Percentiles rank a stretch among this genome's conserved stretches.
These are phyloP conservation scores for Arnoldichthys spilopterus DNA, from an alignment of 2,797 vertebrate genomes.

Conservation along the genomic window DNA sequence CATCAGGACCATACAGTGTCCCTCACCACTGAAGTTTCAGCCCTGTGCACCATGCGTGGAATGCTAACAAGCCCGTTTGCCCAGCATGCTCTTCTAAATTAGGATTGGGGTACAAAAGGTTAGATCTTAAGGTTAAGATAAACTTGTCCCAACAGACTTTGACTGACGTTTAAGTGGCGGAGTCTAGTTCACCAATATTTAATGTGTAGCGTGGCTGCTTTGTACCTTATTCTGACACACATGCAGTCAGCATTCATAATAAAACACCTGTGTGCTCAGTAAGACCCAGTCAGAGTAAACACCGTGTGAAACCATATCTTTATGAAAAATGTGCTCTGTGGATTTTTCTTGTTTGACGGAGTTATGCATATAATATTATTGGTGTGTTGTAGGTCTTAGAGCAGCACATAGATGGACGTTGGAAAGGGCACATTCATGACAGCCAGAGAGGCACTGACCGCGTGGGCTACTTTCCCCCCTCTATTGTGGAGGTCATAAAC, in stretches of 20 bases:
- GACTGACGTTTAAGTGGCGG: constrained; percentile 30
- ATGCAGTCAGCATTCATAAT: neutral
- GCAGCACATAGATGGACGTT: constrained; percentile 92
- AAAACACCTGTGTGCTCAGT: too few species aligned
- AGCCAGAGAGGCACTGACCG: constrained; percentile 89
- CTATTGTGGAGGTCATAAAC: constrained; percentile 96
- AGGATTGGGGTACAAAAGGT: constrained; percentile 29
- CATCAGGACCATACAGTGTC: neutral
- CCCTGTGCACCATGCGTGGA: constrained; percentile 33
- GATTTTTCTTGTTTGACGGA: neutral
- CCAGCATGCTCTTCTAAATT: constrained; percentile 40
- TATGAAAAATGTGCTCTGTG: too few species aligned
- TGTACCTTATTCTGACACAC: neutral
- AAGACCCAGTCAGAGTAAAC: neutral
- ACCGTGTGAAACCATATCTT: neutral
- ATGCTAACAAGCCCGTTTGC: constrained; percentile 51
- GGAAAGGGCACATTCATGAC: constrained; percentile 98
- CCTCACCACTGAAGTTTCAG: constrained; percentile 11
- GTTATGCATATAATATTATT: neutral
- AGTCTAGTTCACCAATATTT: constrained; percentile 4
- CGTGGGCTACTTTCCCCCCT: constrained; percentile 93
- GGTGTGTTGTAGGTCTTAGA: constrained; percentile 85
- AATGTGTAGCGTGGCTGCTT: neutral
- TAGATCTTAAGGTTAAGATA: constrained; percentile 32
- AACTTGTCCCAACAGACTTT: constrained; percentile 8